Evolutionary conservation across 2,797 vertebrate species (phyloP).

Genomic region (Ataeniobius toweri): DNA sequence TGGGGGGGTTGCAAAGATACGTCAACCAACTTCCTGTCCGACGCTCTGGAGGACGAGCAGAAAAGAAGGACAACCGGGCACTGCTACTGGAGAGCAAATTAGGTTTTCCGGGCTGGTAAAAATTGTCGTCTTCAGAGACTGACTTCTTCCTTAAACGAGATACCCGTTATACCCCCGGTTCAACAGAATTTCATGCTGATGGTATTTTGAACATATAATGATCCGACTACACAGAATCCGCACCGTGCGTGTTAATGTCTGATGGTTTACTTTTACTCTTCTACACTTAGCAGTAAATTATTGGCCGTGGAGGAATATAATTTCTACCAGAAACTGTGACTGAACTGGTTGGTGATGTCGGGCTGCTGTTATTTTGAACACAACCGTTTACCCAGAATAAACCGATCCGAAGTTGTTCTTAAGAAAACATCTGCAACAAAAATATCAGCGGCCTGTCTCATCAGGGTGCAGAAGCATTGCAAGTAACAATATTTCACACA

Average conservation of each 20-base stretch:
- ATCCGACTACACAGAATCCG: not conserved
- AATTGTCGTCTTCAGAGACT: no score
- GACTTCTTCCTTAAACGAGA: not conserved
- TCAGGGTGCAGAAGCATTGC: constrained; percentile 44
- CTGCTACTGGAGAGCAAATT: no score
- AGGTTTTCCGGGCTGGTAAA: no score
- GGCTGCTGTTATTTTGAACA: constrained; percentile 1
- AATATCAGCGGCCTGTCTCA: constrained; percentile 36
- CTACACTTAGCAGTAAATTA: not conserved
- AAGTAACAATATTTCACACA: constrained; percentile 66
- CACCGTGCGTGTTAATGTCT: not conserved
- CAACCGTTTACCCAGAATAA: not conserved
- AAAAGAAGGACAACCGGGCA: no score
- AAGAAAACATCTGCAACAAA: constrained; percentile 32
- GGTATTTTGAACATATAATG: not conserved
- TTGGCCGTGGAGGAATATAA: not conserved
- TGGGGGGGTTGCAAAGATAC: no score
- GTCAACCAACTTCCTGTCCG: no score
- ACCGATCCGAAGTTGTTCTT: constrained; percentile 18
- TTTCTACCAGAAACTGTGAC: not conserved
- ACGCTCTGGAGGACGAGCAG: no score
- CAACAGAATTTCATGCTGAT: not conserved
- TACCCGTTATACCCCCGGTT: not conserved
- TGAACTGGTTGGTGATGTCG: not conserved
- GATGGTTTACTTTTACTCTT: not conserved